Conservation (phyloP, 2,113 vertebrate species). For the Microcebus griseorufus region DNA sequence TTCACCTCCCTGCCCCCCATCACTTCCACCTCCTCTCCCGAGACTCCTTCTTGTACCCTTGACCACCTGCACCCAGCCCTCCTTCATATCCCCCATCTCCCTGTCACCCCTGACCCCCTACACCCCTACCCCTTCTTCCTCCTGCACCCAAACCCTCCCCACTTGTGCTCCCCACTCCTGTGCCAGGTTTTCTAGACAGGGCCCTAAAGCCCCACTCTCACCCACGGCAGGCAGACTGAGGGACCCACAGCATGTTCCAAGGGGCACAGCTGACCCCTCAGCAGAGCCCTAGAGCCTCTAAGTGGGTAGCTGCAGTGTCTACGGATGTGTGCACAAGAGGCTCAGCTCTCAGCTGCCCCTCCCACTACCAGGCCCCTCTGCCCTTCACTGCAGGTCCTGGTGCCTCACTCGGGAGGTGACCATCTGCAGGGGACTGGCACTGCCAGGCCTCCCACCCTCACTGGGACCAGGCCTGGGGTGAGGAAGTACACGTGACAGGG, state of each 20-base stretch:
- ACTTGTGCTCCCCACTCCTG: background rate
- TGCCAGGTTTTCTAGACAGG: background rate
- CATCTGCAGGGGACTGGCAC: background rate
- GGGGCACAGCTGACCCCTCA: background rate
- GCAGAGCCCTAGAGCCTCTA: background rate
- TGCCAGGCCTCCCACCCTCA: background rate
- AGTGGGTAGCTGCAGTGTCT: background rate
- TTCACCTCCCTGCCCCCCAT: background rate
- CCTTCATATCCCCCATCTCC: background rate
- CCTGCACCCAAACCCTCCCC: background rate
- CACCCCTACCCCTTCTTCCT: background rate
- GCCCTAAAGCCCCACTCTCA: background rate
- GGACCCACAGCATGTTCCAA: background rate
- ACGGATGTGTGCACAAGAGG: background rate
- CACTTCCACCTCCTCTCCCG: background rate
- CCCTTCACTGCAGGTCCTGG: background rate
- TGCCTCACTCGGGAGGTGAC: background rate
- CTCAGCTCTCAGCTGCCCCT: background rate
- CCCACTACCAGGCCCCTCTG: background rate
- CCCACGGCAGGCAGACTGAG: too few relatives aligned
- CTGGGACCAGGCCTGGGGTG: background rate
- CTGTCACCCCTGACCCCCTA: background rate
- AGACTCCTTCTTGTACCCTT: too few relatives aligned
- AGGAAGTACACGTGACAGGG: background rate
- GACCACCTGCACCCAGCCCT: too few relatives aligned